phyloP scores from a whole-genome alignment of 2,888 invertebrate species.

The Crematogaster levior region DNA sequence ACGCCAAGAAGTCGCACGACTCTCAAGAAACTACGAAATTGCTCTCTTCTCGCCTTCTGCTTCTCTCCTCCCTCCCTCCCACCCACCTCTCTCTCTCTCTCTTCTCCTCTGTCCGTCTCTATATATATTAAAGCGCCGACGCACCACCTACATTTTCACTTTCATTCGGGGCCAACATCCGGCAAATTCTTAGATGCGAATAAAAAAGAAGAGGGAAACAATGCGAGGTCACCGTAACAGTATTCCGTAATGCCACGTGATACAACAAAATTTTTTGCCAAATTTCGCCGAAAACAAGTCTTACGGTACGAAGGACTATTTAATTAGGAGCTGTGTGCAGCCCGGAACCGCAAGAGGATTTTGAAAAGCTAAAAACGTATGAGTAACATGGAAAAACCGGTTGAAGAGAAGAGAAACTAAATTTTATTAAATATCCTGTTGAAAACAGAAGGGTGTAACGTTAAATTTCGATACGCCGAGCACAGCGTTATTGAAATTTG shows the following conservation, averaged over 20 bases:
- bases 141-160: slow-evolving; percentile 24
- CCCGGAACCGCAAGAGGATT: too few species aligned
- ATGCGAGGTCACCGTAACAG: neutral
- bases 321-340: too few species aligned
- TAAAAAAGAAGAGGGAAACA: neutral
- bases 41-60: neutral
- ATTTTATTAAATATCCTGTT: neutral
- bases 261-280: neutral
- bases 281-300: neutral
- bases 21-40: slow-evolving; percentile 49
- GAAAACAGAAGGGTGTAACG: too few species aligned
- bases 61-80: neutral
- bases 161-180: slow-evolving; percentile 23
- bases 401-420: neutral
- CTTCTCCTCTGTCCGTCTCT: neutral
- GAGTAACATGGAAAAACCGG: neutral
- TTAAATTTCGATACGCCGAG: neutral
- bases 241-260: neutral
- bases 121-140: slow-evolving; percentile 21
- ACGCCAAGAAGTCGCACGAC: slow-evolving; percentile 43
- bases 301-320: too few species aligned
- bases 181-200: neutral
- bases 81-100: neutral
- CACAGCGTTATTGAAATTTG: neutral
- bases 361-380: too few species aligned